Evolutionary conservation across 1,140 invertebrate species (phyloP), one percentile per base, ranked within the genome.

Genomic region (Drosophila tsacasi): DNA sequence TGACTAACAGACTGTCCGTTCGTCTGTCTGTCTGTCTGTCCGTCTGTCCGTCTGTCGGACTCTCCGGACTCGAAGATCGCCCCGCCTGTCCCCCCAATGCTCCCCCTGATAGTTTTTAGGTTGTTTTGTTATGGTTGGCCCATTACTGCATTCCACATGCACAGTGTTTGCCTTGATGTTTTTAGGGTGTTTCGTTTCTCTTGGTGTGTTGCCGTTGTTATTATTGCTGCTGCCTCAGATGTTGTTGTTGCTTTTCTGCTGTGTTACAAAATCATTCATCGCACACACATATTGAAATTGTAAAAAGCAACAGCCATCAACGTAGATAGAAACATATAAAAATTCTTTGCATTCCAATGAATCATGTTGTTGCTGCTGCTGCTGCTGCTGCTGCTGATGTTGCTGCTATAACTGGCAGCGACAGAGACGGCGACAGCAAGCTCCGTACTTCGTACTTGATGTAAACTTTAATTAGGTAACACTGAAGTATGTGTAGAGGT

Each of bases 401-500:
- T 42, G 39, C 75, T 73, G 73, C 76, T 76, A 79, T 69, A 75
- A 27, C 58, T 27, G 25, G 39, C 35, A 67, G 63, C 65, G 30
- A 54, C 50, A 50, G 64, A 40, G 68, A 86, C 83, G 32, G 64
- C 68, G 63, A 86, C 83, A 87, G 81, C 76, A 60, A 74, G 72
- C 80, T 83, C 69, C 12, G 37, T 67, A 72, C 68, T 67, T 50
- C 32, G 52, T 55, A 42, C 69, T 76, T 54, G 59, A 78, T 79
- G 81, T 89, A 90, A 90, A 90, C 67, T 90, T 90, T 90, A 90
- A 90, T 84, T 90, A 90, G 85, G 85, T 90, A 90, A 90, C 85
- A 90, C 84, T 90, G 85, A 84, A 82, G 79, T 84, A 82, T 89
- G 84, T 83, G 83, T 69, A 83, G 80, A 83, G 80, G 83, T 87